A percentile compares a stretch with the other conserved stretches of the same genome.
Evolutionary conservation across 2,797 vertebrate species (phyloP).

Genomic region (Ambastaia sidthimunki): DNA sequence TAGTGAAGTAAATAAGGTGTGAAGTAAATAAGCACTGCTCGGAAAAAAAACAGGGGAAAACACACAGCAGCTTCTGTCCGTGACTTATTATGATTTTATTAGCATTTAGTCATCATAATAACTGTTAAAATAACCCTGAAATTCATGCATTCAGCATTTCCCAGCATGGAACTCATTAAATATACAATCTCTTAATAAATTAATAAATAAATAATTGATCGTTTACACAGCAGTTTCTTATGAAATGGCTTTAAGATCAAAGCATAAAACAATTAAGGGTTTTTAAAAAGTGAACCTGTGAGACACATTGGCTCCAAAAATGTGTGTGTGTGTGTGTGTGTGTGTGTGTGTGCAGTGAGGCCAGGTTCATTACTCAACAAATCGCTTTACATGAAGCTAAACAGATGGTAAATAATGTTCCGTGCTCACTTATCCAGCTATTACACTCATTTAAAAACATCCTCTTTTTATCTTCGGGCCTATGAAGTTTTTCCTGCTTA

Average conservation of each 20-base stretch:
- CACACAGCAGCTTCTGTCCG: not conserved
- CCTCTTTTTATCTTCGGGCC: not conserved
- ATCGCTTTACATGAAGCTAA: not conserved
- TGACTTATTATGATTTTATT: constrained; percentile 1
- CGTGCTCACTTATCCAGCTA: not conserved
- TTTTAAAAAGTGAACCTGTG: constrained; percentile 8
- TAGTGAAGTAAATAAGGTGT: constrained; percentile 1
- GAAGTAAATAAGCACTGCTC: not conserved
- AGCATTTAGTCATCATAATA: constrained; percentile 27
- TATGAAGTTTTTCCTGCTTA: not conserved
- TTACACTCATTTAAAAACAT: not conserved
- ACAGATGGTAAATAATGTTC: not conserved
- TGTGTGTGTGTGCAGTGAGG: not conserved
- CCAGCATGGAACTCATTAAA: constrained; percentile 15
- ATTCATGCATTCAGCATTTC: constrained; percentile 29
- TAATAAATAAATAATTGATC: constrained; percentile 33
- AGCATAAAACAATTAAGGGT: constrained; percentile 4
- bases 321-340: too few species aligned
- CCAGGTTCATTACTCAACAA: not conserved
- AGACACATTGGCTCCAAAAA: not conserved
- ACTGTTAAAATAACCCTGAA: not conserved
- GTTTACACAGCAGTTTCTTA: constrained; percentile 25
- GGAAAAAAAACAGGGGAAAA: not conserved
- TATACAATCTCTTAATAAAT: constrained; percentile 12
- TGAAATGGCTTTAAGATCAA: not conserved